phyloP scores from a whole-genome alignment of 1,140 invertebrate species.

The Lucilia sericata region DNA sequence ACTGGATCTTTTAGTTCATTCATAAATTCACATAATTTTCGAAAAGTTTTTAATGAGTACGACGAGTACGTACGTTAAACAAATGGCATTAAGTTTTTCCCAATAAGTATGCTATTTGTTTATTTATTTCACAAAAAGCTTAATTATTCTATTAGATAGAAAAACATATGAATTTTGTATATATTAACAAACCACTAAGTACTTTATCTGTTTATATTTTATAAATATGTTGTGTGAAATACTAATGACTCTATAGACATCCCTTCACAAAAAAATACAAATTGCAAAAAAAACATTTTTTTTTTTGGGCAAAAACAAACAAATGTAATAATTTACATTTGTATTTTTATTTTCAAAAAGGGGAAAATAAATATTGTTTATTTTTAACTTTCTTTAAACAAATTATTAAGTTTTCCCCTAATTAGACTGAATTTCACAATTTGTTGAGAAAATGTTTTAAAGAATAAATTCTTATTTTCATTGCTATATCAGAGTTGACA shows the following conservation, averaged over 20 bases:
- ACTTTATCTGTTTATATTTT: not conserved
- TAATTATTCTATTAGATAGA: not conserved
- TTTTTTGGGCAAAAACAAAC: too few relatives aligned
- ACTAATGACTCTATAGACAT: not conserved
- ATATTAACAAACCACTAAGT: conserved; percentile 1
- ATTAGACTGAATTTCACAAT: too few relatives aligned
- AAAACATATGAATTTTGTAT: not conserved
- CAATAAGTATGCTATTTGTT: not conserved
- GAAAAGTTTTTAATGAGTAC: not conserved
- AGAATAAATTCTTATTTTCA: too few relatives aligned
- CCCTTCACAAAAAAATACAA: not conserved
- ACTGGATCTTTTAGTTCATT: not conserved
- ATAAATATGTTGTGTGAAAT: not conserved
- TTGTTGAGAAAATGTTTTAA: too few relatives aligned
- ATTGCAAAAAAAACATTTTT: too few relatives aligned
- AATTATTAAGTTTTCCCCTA: too few relatives aligned
- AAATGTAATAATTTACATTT: too few relatives aligned
- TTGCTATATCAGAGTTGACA: too few relatives aligned
- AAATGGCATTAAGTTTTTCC: not conserved
- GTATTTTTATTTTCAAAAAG: too few relatives aligned
- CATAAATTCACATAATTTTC: not conserved
- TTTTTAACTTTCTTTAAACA: too few relatives aligned
- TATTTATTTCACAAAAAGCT: not conserved
- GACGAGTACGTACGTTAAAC: not conserved
- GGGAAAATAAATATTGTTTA: too few relatives aligned